Evolutionary conservation across 2,113 vertebrate species (phyloP).

Genomic region (Cromileptes altivelis): DNA sequence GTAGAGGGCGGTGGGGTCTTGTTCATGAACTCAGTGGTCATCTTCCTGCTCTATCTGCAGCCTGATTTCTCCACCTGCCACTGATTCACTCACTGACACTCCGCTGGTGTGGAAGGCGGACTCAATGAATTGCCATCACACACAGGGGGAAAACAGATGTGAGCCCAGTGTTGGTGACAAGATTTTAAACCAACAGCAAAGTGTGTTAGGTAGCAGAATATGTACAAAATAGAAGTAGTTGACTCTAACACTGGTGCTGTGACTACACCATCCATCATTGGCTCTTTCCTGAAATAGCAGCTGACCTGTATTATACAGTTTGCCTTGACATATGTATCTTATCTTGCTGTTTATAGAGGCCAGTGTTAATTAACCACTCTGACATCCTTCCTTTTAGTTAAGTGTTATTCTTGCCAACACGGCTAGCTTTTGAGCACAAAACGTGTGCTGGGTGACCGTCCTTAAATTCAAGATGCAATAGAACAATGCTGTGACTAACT

Average conservation of each 20-base stretch:
- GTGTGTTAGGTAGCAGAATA: background rate
- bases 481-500: background rate
- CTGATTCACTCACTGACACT: background rate
- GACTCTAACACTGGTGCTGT: background rate
- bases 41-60: background rate
- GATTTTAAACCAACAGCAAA: background rate
- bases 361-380: background rate
- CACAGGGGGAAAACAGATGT: background rate
- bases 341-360: background rate
- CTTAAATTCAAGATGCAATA: background rate
- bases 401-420: background rate
- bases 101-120: background rate
- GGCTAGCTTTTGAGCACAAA: background rate
- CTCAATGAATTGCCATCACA: background rate
- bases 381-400: background rate
- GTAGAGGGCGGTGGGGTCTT: background rate
- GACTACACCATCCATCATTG: constrained; percentile 14
- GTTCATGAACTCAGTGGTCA: constrained; percentile 1
- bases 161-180: background rate
- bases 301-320: background rate
- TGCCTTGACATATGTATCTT: background rate
- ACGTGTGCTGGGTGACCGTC: background rate
- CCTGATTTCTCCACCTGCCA: constrained; percentile 8
- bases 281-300: background rate
- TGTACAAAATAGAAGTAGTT: background rate